These are phyloP conservation scores for Neocloeon triangulifer DNA, from an alignment of 1,140 invertebrate genomes.

Conservation along the genomic window DNA sequence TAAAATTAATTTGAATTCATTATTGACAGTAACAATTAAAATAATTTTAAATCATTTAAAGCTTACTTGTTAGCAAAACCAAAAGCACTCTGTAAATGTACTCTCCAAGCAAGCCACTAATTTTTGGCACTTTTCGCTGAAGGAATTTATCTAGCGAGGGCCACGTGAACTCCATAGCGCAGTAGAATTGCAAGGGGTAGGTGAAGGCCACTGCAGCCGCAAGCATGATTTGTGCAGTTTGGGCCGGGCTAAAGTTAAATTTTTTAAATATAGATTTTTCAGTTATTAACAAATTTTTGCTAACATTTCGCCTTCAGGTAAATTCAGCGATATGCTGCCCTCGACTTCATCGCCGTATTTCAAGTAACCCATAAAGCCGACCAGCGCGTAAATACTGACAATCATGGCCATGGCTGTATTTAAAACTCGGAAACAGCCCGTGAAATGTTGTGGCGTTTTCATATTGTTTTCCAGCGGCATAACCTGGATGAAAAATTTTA, in stretches of 20 bases:
- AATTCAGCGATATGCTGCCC: slow-evolving; percentile 52
- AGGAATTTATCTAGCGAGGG: neutral
- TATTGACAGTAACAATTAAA: too few species aligned
- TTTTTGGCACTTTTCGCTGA: neutral
- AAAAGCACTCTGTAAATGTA: neutral
- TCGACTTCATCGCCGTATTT: slow-evolving; percentile 40
- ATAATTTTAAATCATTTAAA: too few species aligned
- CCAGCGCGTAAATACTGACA: slow-evolving; percentile 59
- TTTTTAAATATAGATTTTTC: neutral
- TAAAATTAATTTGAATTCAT: too few species aligned
- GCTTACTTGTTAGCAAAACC: neutral
- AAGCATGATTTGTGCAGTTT: neutral
- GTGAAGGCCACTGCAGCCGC: neutral
- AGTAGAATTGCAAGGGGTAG: slow-evolving; percentile 1
- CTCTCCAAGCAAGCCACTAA: neutral
- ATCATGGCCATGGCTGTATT: slow-evolving; percentile 75
- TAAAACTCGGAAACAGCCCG: slow-evolving; percentile 62
- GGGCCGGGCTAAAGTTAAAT: neutral
- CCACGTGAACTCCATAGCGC: neutral
- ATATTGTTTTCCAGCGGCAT: slow-evolving; percentile 84
- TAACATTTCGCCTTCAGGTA: slow-evolving; percentile 42
- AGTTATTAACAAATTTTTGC: slow-evolving; percentile 11
- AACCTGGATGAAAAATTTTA: too few species aligned
- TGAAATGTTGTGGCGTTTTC: slow-evolving; percentile 60
- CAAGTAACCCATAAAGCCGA: slow-evolving; percentile 75